phyloP scores from a whole-genome alignment of 1,140 invertebrate species.

The Heliconius nattereri region DNA sequence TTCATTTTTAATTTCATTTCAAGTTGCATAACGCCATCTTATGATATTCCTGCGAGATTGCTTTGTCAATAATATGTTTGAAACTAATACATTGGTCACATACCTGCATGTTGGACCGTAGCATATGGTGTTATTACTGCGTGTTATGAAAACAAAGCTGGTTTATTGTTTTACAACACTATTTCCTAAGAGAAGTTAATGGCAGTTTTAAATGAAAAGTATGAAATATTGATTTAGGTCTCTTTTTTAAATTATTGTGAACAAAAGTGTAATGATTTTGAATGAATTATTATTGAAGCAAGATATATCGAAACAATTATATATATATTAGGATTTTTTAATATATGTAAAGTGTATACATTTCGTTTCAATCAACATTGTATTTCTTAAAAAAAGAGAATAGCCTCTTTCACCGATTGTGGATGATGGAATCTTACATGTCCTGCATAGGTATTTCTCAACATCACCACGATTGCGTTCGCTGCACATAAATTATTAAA shows the following conservation, averaged over 20 bases:
- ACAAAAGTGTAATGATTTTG: too few relatives aligned
- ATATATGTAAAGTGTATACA: too few relatives aligned
- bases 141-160: slow-evolving; percentile 12
- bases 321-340: too few relatives aligned
- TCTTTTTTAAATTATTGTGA: too few relatives aligned
- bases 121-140: background rate
- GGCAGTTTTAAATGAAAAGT: background rate
- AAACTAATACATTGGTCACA: slow-evolving; percentile 19
- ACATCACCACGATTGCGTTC: background rate
- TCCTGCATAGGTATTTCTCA: background rate
- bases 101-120: slow-evolving; percentile 7
- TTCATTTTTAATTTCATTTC: too few relatives aligned
- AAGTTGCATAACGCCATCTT: background rate
- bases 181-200: background rate
- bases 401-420: too few relatives aligned
- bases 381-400: too few relatives aligned
- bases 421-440: background rate
- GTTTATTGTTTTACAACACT: background rate
- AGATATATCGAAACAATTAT: too few relatives aligned
- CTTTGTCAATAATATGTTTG: slow-evolving; percentile 13
- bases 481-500: background rate
- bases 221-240: background rate
- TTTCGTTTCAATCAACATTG: too few relatives aligned
- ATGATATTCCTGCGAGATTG: slow-evolving; percentile 17
- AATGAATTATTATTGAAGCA: too few relatives aligned